phyloP scores from a whole-genome alignment of 2,113 vertebrate genomes.

The Ancistrus triradiatus region DNA sequence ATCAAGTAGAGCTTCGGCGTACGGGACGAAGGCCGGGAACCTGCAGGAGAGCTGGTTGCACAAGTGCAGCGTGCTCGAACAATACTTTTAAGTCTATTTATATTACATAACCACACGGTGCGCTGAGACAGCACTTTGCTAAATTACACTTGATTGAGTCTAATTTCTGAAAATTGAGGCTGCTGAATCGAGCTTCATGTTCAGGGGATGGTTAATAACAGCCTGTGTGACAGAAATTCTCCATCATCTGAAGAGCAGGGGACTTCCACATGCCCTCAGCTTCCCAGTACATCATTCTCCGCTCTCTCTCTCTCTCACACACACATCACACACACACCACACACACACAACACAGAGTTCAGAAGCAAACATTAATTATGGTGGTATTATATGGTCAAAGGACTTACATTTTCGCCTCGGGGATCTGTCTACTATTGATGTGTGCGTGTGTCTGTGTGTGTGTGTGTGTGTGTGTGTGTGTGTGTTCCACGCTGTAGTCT shows the following conservation, averaged over 20 bases:
- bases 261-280: constrained; percentile 47
- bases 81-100: constrained; percentile 59
- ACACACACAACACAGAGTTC: neutral
- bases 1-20: neutral
- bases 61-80: constrained; percentile 54
- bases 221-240: constrained; percentile 48
- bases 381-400: constrained; percentile 41
- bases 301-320: neutral
- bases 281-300: no score
- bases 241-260: constrained; percentile 48
- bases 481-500: constrained; percentile 65
- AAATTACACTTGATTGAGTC: constrained; percentile 70
- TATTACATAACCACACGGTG: constrained; percentile 49
- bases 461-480: no score
- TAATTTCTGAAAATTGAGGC: constrained; percentile 58
- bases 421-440: constrained; percentile 55
- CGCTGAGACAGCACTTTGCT: constrained; percentile 64
- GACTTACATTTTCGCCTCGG: constrained; percentile 45
- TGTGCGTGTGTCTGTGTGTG: constrained; percentile 69
- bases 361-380: constrained; percentile 41
- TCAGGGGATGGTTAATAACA: constrained; percentile 65
- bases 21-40: constrained; percentile 32
- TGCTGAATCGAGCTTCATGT: constrained; percentile 53
- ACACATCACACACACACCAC: constrained; percentile 20
- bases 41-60: constrained; percentile 35